Evolutionary conservation across 64 coral and sea anemone species (phyloP), one percentile per base, ranked within the genome.

Genomic region (Montipora cactus): DNA sequence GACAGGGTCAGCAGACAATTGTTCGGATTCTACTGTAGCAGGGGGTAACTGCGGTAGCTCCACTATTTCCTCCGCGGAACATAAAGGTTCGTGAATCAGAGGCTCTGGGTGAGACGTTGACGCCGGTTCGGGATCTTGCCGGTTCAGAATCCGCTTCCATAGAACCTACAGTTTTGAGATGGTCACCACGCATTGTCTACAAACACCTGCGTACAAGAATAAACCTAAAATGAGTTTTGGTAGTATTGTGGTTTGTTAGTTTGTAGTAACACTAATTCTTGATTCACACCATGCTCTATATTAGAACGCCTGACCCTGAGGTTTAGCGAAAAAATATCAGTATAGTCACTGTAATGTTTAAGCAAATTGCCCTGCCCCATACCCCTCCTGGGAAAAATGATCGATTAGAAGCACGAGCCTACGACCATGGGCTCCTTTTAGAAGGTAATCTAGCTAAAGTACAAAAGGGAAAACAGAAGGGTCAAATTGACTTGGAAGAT

Each of bases 101-200:
- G 74, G 74, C 74, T 76, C 74, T 76, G 74, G 37, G 28, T 76
- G 74, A 76, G 74, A 76, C 8, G 74, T 76, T 4, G 74, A 47
- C 74, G 28, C 74, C 74, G 44, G 74, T 45, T 44, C 74, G 74
- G 44, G 74, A 76, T 76, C 44, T 76, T 76, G 5, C n/a, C n/a
- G n/a, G n/a, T n/a, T 76, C 25, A 9, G 74, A 76, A 76, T 45
- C 74, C 7, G 74, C 44, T 71, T 71, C 68, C 20, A 21, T 71
- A 71, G 19, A 71, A 71, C 68, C 20, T 20, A 71, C 68, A 71
- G 74, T 76, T 76, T 15, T 48, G 8, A 46, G 74, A 76, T 76
- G 74, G 74, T 76, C 74, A 76, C 74, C 74, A 76, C 74, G 74
- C 74, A 76, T 76, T 76, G 74, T 47, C 74, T 76, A 76, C 74